These are phyloP conservation scores for Xenus cinereus DNA, from an alignment of 2,113 vertebrate genomes.

Conservation along the genomic window DNA sequence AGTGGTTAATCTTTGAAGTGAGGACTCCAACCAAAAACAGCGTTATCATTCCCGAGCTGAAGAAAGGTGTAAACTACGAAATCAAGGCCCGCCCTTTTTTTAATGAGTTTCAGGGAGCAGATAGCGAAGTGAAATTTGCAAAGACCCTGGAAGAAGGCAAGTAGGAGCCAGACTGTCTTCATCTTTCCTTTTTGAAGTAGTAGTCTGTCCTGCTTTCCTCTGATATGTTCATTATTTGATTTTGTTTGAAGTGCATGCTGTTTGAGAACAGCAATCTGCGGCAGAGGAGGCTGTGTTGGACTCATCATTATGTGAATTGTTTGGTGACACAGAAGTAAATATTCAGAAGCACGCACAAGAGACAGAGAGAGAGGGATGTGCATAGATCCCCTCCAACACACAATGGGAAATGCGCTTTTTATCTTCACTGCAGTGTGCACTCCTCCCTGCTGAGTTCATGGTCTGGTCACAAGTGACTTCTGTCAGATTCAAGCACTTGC, in stretches of 20 bases:
- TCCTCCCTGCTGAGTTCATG: slow-evolving; percentile 61
- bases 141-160: slow-evolving; percentile 97
- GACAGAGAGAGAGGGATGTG: slow-evolving; percentile 21
- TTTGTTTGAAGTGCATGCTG: slow-evolving; percentile 42
- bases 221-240: slow-evolving; percentile 49
- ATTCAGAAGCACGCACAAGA: slow-evolving; percentile 5
- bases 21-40: slow-evolving; percentile 89
- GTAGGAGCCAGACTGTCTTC: slow-evolving; percentile 62
- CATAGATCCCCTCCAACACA: slow-evolving; percentile 20
- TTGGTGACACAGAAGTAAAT: slow-evolving; percentile 68
- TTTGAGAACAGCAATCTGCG: slow-evolving; percentile 6
- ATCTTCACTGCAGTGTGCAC: slow-evolving; percentile 4
- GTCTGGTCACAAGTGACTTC: slow-evolving; percentile 65
- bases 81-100: slow-evolving; percentile 98
- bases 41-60: slow-evolving; percentile 86
- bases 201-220: slow-evolving; percentile 10
- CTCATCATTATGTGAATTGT: slow-evolving; percentile 58
- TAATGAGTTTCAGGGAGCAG: slow-evolving; percentile 97
- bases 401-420: slow-evolving; percentile 46
- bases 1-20: slow-evolving; percentile 95
- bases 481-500: slow-evolving; percentile 61
- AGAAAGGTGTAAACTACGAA: slow-evolving; percentile 93
- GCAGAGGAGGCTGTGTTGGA: background rate
- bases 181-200: slow-evolving; percentile 62
- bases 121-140: slow-evolving; percentile 94